These are phyloP conservation scores for Escarpia spicata DNA, from an alignment of 2,888 invertebrate species.

Conservation along the genomic window DNA sequence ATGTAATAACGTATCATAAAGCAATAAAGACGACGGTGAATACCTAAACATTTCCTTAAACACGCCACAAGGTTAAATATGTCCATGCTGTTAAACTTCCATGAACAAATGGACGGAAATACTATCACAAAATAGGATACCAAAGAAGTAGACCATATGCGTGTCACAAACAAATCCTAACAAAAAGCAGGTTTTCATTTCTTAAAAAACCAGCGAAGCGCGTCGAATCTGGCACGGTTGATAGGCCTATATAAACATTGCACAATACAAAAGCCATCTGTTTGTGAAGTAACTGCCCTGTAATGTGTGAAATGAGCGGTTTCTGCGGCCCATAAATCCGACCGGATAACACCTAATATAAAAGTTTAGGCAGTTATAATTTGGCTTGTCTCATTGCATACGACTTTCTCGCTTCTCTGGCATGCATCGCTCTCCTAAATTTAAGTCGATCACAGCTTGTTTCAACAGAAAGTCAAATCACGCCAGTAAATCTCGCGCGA, in stretches of 20 bases:
- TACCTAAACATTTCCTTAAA: too few species aligned
- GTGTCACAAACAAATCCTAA: background rate
- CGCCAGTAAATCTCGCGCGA: background rate
- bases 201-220: background rate
- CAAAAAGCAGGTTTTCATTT: background rate
- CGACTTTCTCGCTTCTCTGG: background rate
- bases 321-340: background rate
- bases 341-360: background rate
- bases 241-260: background rate
- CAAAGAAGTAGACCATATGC: background rate
- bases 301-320: background rate
- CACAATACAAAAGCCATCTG: background rate
- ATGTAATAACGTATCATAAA: too few species aligned
- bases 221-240: background rate
- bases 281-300: background rate
- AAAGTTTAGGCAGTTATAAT: background rate
- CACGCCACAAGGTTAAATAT: too few species aligned
- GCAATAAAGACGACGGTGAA: too few species aligned
- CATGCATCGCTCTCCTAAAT: background rate
- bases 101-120: too few species aligned
- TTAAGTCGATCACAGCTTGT: background rate
- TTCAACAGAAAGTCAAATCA: constrained; percentile 5
- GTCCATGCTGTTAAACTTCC: too few species aligned
- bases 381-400: background rate
- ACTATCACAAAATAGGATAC: too few species aligned